Percentiles rank a stretch among this genome's conserved stretches.
Evolutionary conservation across 2,797 vertebrate genomes (phyloP).

Genomic region (Cirrhinus mrigala): DNA sequence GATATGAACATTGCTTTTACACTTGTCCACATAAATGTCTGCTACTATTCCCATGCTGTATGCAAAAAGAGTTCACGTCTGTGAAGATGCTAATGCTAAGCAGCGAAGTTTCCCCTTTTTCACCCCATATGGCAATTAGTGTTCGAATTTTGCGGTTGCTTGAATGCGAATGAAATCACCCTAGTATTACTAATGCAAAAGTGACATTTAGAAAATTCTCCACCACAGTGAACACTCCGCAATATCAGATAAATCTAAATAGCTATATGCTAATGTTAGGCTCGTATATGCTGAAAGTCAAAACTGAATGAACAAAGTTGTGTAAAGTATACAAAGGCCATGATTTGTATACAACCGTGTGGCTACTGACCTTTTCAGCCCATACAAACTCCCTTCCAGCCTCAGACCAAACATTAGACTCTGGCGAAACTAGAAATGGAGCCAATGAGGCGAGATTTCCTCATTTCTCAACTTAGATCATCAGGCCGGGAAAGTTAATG

Average conservation of each 20-base stretch:
- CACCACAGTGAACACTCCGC: not conserved
- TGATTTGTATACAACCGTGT: not conserved
- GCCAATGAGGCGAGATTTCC: constrained; percentile 30
- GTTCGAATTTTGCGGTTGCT: not conserved
- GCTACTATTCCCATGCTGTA: not conserved
- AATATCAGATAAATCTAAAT: not conserved
- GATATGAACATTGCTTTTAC: not conserved
- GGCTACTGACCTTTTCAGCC: constrained; percentile 4
- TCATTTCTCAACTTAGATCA: constrained; percentile 39
- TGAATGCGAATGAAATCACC: not conserved
- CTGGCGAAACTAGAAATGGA: constrained; percentile 34
- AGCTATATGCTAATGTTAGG: constrained; percentile 12
- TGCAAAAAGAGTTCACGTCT: not conserved
- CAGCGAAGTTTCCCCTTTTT: not conserved
- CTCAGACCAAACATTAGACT: constrained; percentile 44
- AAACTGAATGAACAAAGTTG: not conserved
- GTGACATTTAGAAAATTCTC: constrained; percentile 31
- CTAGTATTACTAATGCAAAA: not conserved
- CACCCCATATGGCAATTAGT: not conserved
- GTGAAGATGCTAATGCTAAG: constrained; percentile 1
- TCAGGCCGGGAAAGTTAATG: constrained; percentile 47
- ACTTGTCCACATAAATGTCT: not conserved
- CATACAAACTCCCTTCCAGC: constrained; percentile 2
- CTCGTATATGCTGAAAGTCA: not conserved
- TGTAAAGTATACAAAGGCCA: not conserved